A percentile compares a stretch with the other conserved stretches of the same genome.
Evolutionary conservation across 30 jellyfish, hydroid and myxozoan genomes (phyloP).

Genomic region (Calvadosia cruxmelitensis): DNA sequence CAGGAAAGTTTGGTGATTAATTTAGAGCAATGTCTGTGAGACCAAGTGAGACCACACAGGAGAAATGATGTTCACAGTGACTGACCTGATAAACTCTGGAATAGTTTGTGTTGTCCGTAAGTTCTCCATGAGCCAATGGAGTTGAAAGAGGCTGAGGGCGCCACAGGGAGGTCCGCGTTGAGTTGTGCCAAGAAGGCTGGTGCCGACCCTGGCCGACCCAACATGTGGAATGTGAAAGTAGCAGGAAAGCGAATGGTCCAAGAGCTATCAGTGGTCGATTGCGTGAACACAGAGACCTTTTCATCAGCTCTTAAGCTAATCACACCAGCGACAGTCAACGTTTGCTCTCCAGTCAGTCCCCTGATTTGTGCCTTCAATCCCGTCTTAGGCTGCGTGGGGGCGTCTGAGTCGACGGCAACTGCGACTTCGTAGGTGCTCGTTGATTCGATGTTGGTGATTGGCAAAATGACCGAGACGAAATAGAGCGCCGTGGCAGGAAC

Average conservation of each 20-base stretch:
- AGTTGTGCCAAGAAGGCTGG: conserved; percentile 71
- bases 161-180: conserved; percentile 5
- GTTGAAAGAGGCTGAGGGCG: conserved; percentile 15
- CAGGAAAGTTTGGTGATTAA: too few species aligned
- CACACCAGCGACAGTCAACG: conserved; percentile 58
- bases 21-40: too few species aligned
- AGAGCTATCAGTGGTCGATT: conserved; percentile 25
- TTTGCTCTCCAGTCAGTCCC: conserved; percentile 25
- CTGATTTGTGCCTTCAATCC: conserved; percentile 21
- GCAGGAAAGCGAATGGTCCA: conserved; percentile 46
- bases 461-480: conserved; percentile 49
- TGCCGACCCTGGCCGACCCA: conserved; percentile 72
- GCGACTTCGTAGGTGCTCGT: conserved; percentile 43
- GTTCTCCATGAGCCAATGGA: conserved; percentile 43
- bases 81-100: conserved; percentile 70
- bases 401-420: conserved; percentile 23
- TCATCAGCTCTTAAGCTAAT: conserved; percentile 74
- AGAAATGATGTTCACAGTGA: too few species aligned
- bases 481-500: conserved; percentile 62
- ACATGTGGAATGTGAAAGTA: conserved; percentile 42
- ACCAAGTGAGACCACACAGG: too few species aligned
- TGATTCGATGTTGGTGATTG: conserved; percentile 36
- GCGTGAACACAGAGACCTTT: conserved; percentile 32
- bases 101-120: conserved; percentile 46
- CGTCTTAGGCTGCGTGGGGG: conserved; percentile 23